Evolutionary conservation across 2,797 vertebrate genomes (phyloP).

Genomic region (Anguilla obscura): DNA sequence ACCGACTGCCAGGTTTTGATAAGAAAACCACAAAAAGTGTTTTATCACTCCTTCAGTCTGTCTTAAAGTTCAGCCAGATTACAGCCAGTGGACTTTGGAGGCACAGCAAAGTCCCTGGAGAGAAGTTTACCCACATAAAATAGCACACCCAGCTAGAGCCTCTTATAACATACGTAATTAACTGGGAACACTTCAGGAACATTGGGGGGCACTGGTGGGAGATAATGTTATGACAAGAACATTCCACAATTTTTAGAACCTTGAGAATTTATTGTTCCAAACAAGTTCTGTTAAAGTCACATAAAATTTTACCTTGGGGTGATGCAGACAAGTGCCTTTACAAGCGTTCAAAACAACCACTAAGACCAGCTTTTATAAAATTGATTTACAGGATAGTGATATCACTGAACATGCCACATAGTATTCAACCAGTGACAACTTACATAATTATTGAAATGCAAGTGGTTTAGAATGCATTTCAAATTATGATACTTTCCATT

Average conservation of each 20-base stretch:
- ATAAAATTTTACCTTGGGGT: too few relatives aligned
- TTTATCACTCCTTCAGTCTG: background rate
- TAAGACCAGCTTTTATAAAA: too few relatives aligned
- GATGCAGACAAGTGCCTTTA: too few relatives aligned
- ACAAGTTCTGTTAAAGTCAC: too few relatives aligned
- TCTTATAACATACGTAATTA: background rate
- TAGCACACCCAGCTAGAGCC: background rate
- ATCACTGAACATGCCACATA: too few relatives aligned
- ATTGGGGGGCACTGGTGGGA: background rate
- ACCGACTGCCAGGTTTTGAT: background rate
- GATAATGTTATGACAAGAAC: too few relatives aligned
- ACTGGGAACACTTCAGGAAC: background rate
- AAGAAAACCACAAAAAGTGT: background rate
- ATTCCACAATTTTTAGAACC: background rate
- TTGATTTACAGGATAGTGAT: too few relatives aligned
- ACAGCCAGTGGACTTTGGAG: conserved; percentile 24
- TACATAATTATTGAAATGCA: too few relatives aligned
- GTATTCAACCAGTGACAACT: too few relatives aligned
- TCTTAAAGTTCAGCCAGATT: conserved; percentile 24
- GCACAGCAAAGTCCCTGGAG: background rate
- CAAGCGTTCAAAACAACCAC: too few relatives aligned
- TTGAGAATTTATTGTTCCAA: background rate
- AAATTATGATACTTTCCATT: too few relatives aligned
- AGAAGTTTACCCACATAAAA: background rate
- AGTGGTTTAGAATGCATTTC: too few relatives aligned